These are phyloP conservation scores for Sebastes hubbsi DNA, from an alignment of 2,797 vertebrate species.

Conservation along the genomic window DNA sequence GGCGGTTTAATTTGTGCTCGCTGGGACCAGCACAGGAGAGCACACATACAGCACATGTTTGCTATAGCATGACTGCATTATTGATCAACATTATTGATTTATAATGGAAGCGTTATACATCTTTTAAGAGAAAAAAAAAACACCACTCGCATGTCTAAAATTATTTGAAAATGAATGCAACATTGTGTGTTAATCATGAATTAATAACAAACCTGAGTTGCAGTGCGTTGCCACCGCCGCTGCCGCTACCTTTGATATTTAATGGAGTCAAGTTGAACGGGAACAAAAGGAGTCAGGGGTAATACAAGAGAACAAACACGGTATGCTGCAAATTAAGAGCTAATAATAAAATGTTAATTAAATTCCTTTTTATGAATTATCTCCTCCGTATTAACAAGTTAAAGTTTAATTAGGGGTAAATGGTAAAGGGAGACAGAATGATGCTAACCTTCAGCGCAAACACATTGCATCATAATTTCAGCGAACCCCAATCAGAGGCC, in stretches of 20 bases:
- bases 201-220: constrained; percentile 53
- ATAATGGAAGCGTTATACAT: not conserved
- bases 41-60: constrained; percentile 10
- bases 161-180: constrained; percentile 36
- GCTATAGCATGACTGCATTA: not conserved
- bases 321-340: constrained; percentile 69
- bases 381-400: constrained; percentile 72
- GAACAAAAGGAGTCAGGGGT: constrained; percentile 70
- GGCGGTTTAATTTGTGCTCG: constrained; percentile 69
- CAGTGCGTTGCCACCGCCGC: constrained; percentile 61
- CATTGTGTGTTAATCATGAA: constrained; percentile 39
- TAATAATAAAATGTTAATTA: constrained; percentile 81
- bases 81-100: not conserved
- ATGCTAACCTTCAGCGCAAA: constrained; percentile 68
- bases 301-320: constrained; percentile 71
- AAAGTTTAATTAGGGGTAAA: constrained; percentile 80
- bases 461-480: constrained; percentile 59
- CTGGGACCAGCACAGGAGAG: constrained; percentile 57
- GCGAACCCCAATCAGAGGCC: constrained; percentile 48
- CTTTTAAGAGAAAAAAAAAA: not conserved
- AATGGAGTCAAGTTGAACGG: constrained; percentile 69
- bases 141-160: not conserved
- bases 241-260: constrained; percentile 74
- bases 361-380: constrained; percentile 76
- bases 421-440: constrained; percentile 54